These are phyloP conservation scores for Zapornia atra DNA, from an alignment of 2,113 vertebrate species.

Conservation along the genomic window DNA sequence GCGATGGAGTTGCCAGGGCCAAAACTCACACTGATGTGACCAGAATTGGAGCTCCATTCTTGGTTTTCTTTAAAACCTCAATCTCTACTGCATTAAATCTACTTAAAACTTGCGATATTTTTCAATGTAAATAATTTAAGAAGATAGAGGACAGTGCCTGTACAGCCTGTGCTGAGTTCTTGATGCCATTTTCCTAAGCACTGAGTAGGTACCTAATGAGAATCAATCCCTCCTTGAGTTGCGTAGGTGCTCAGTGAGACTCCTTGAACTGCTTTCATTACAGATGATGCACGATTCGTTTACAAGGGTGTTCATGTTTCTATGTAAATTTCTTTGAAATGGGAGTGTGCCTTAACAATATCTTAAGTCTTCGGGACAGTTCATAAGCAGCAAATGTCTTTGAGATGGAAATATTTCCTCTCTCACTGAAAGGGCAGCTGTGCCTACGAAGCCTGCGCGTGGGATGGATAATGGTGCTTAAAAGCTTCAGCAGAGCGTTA, in stretches of 20 bases:
- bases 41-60: not conserved
- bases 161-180: not conserved
- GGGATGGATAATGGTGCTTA: not conserved
- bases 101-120: not conserved
- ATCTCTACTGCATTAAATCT: not conserved
- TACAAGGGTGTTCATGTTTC: not conserved
- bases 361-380: not conserved
- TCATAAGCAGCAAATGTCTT: not conserved
- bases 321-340: not conserved
- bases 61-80: not conserved
- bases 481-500: not conserved
- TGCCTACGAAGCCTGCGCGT: not conserved
- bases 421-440: not conserved
- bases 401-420: slow-evolving; percentile 21
- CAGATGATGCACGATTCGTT: not conserved
- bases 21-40: not conserved
- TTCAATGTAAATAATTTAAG: not conserved
- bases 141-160: not conserved
- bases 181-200: not conserved
- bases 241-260: not conserved
- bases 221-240: not conserved
- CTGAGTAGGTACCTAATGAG: not conserved
- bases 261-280: not conserved
- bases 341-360: not conserved
- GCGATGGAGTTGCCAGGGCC: not conserved